phyloP scores from a whole-genome alignment of 2,113 vertebrate genomes.

The Columbina picui region DNA sequence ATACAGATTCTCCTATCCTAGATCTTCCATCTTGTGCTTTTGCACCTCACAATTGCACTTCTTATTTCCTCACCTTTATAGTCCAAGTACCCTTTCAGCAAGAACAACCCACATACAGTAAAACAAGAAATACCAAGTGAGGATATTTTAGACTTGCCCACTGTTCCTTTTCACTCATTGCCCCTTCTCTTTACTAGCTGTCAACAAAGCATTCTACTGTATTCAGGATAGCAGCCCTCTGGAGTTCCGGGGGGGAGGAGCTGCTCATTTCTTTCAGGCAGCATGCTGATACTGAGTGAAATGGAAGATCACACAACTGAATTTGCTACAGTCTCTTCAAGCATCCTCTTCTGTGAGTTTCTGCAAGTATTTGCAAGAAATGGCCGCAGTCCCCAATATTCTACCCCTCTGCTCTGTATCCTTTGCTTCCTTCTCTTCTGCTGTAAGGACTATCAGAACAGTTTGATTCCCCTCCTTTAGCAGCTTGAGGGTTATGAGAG shows the following conservation, averaged over 20 bases:
- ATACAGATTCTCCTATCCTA: neutral
- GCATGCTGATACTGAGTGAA: neutral
- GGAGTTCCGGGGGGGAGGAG: neutral
- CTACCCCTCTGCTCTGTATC: neutral
- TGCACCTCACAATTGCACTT: neutral
- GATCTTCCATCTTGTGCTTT: neutral
- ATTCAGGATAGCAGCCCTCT: neutral
- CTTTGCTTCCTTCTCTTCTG: neutral
- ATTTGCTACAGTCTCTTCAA: neutral
- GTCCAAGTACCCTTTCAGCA: neutral
- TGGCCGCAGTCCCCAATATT: neutral
- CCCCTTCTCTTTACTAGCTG: neutral
- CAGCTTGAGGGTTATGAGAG: neutral
- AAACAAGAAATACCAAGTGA: neutral
- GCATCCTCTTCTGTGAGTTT: neutral
- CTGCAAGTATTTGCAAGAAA: neutral
- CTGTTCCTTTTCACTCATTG: neutral
- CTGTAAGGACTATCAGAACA: neutral
- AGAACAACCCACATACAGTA: neutral
- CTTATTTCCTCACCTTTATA: neutral
- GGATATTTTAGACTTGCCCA: accelerated
- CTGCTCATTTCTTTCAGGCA: neutral
- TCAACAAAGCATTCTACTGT: neutral
- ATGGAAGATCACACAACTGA: neutral
- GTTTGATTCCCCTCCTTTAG: neutral